Evolutionary conservation across 2,113 vertebrate species (phyloP), one percentile per base, ranked within the genome.

Genomic region (Terrapene triunguis): DNA sequence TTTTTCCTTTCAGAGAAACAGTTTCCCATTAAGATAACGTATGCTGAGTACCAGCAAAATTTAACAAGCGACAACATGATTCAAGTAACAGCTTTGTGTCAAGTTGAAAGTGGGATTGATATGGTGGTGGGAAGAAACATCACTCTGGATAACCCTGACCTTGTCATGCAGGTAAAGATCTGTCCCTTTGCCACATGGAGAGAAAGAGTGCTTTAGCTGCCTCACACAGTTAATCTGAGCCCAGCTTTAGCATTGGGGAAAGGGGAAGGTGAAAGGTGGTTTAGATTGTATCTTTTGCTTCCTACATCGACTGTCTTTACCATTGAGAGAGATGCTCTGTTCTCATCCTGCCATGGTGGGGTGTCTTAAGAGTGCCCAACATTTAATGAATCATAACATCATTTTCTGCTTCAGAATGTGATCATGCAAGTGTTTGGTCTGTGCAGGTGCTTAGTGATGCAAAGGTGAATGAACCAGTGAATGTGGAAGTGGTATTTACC

Each of bases 61-160:
- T 69, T 99, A 96, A 99, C 98, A 16, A 92, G 97, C 1, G 98
- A 98, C 94, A 98, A 98, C 84, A 97, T 93, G 38, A 98, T 99
- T 89, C 97, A 98, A 38, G 80, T 96, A 83, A 98, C 98, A 10
- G 98, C 98, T 25, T 80, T 99, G 84, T 99, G 98, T 91, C 95
- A 98, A 3, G 92, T 97, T 44, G 2, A 97, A 3, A 82, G 91
- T 0, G 98, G 98, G 8, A 48, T 94, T 0, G 98, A 98, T 86
- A 95, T 98, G 44, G 89, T 98, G 38, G 98, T 98, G 78, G 95
- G 97, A 53, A 97, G 97, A 32, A 97, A 96, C 5, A 35, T 98
- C 93, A 96, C 84, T 38, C 93, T 99, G 91, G 98, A 98, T 93
- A 98, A 98, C 82, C 98, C 98, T 89, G 57, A 12, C 10, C 87